Conservation (phyloP, 2,888 invertebrate genomes). For the Cetonia aurata region DNA sequence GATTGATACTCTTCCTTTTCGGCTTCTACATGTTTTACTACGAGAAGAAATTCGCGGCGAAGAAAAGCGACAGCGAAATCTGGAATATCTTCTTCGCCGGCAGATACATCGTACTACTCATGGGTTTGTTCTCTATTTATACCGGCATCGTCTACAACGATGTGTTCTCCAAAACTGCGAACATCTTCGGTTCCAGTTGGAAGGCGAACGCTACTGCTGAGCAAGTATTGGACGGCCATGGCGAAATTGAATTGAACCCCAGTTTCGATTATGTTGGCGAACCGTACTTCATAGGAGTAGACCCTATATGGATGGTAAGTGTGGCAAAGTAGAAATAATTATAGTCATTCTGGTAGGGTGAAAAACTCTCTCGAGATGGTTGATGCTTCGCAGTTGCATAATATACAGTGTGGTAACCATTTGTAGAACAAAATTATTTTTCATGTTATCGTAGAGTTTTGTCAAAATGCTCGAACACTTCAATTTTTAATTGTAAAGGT, state of each 20-base stretch:
- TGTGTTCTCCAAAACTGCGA: conserved; percentile 81
- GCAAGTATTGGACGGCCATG: conserved; percentile 51
- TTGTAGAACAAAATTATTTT: no score
- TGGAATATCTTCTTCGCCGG: conserved; percentile 83
- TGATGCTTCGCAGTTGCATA: no score
- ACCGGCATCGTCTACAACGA: conserved; percentile 86
- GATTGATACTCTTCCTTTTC: conserved; percentile 83
- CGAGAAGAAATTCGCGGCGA: conserved; percentile 81
- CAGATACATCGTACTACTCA: conserved; percentile 82
- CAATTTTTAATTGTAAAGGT: no score
- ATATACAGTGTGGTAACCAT: no score
- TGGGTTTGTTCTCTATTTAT: conserved; percentile 84
- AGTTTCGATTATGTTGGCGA: conserved; percentile 62
- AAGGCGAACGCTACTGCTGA: conserved; percentile 52
- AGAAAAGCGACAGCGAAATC: conserved; percentile 81
- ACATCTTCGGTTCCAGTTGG: conserved; percentile 80
- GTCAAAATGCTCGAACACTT: no score
- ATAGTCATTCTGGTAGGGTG: no score
- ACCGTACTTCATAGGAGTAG: conserved; percentile 80
- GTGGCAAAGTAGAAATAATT: not conserved
- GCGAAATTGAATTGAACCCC: conserved; percentile 66
- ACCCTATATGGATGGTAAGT: conserved; percentile 77
- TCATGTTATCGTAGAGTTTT: no score
- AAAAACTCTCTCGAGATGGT: no score
- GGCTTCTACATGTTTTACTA: conserved; percentile 84